Evolutionary conservation across 2,113 vertebrate genomes (phyloP).

Genomic region (Grallaria varia): DNA sequence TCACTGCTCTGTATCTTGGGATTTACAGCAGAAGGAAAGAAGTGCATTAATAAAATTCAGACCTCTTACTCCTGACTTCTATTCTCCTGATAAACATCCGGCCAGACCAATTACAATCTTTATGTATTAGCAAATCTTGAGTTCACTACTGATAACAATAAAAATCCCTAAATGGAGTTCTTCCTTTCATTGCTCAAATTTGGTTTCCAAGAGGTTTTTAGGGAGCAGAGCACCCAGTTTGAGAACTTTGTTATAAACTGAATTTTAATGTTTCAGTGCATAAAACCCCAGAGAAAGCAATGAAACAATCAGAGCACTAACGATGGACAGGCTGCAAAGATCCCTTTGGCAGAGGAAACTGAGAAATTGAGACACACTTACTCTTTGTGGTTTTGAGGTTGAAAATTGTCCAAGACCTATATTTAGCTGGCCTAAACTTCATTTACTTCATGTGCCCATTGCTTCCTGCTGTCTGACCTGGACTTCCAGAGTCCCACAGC

Average conservation of each 20-base stretch:
- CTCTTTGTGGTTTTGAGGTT: neutral
- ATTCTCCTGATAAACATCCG: conserved; percentile 10
- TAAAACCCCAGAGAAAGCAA: neutral
- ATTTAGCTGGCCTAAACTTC: neutral
- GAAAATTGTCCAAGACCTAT: neutral
- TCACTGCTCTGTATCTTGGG: neutral
- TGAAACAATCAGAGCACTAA: neutral
- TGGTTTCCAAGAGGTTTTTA: neutral
- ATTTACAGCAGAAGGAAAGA: neutral
- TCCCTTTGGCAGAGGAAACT: neutral
- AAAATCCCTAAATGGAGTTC: neutral
- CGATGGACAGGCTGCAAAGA: neutral
- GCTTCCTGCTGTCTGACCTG: neutral
- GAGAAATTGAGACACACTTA: neutral
- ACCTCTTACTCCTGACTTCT: neutral
- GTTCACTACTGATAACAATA: neutral
- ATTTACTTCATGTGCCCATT: neutral
- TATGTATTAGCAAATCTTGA: neutral
- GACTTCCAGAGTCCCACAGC: neutral
- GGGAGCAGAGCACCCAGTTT: neutral
- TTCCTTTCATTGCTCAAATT: neutral
- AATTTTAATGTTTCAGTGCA: neutral
- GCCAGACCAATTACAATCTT: neutral
- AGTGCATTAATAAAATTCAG: conserved; percentile 23
- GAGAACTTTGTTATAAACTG: neutral